Evolutionary conservation across 2,113 vertebrate genomes (phyloP).

Genomic region (Psittacus erithacus): DNA sequence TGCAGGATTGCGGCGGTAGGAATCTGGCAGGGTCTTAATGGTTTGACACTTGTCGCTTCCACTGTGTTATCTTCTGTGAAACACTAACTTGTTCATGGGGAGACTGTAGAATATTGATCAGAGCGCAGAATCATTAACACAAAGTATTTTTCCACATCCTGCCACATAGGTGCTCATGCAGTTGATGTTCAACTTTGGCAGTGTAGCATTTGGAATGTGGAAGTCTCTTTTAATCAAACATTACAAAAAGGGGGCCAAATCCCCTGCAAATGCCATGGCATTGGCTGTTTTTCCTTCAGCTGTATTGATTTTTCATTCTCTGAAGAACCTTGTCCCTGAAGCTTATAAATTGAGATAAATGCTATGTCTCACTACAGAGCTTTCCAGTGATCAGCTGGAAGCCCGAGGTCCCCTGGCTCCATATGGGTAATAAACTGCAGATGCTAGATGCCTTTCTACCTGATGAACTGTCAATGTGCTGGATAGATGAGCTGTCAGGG

Average conservation of each 20-base stretch:
- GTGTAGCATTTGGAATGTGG: not conserved
- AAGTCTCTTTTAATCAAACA: conserved; percentile 35
- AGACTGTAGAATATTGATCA: conserved; percentile 59
- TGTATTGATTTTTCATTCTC: not conserved
- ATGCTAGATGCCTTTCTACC: conserved; percentile 52
- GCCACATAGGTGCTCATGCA: not conserved
- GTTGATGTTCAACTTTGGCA: conserved; percentile 53
- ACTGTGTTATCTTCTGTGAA: conserved; percentile 27
- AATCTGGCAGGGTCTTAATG: not conserved
- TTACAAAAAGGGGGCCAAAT: not conserved
- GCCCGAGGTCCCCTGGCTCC: conserved; percentile 11
- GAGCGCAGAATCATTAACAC: conserved; percentile 47
- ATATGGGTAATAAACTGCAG: conserved; percentile 49
- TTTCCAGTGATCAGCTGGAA: conserved; percentile 47
- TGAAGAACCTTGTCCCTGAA: not conserved
- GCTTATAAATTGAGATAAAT: conserved; percentile 41
- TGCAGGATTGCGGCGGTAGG: not conserved
- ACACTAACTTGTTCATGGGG: conserved; percentile 10
- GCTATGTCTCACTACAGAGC: not conserved
- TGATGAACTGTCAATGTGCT: conserved; percentile 58
- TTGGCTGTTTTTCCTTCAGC: not conserved
- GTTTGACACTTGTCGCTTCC: conserved; percentile 7
- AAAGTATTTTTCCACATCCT: conserved; percentile 48
- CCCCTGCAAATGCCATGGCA: not conserved
- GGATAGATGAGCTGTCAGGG: conserved; percentile 42